These are phyloP conservation scores for Virgularia gustaviana DNA, from an alignment of 92 coral and sea anemone genomes.

Conservation along the genomic window DNA sequence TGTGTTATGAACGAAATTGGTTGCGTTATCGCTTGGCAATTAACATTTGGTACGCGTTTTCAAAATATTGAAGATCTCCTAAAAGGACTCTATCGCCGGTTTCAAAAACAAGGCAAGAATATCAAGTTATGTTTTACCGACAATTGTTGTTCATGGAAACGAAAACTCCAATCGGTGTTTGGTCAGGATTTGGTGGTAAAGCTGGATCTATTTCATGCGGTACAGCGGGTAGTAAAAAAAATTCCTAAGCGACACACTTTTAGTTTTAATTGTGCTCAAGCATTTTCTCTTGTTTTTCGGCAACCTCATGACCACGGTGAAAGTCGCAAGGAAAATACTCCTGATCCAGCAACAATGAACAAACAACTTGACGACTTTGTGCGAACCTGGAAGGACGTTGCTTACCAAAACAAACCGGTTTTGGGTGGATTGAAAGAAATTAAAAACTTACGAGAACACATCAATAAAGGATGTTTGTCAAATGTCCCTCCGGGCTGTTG, in stretches of 20 bases:
- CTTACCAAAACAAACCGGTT: constrained; percentile 30
- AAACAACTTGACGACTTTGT: constrained; percentile 20
- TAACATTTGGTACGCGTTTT: neutral
- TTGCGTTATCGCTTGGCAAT: constrained; percentile 20
- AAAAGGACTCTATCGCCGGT: neutral
- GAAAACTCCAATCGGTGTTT: constrained; percentile 28
- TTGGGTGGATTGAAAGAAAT: constrained; percentile 10
- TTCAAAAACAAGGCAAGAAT: neutral
- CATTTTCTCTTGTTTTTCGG: constrained; percentile 18
- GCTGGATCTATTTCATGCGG: neutral
- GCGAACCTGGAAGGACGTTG: constrained; percentile 6
- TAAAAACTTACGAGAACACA: constrained; percentile 35
- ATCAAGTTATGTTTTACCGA: neutral
- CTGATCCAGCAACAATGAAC: constrained; percentile 13
- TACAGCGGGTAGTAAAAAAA: constrained; percentile 39
- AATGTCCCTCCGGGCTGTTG: constrained; percentile 55
- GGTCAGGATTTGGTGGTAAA: neutral
- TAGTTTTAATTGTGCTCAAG: constrained; percentile 11
- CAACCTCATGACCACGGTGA: constrained; percentile 30
- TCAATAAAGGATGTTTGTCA: constrained; percentile 47
- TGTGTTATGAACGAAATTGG: constrained; percentile 60
- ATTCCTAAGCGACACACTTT: constrained; percentile 25
- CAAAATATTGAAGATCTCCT: neutral
- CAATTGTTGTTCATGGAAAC: constrained; percentile 8
- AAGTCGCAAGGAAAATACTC: constrained; percentile 24